phyloP scores from a whole-genome alignment of 2,888 invertebrate species.

The Phengaris alcon region DNA sequence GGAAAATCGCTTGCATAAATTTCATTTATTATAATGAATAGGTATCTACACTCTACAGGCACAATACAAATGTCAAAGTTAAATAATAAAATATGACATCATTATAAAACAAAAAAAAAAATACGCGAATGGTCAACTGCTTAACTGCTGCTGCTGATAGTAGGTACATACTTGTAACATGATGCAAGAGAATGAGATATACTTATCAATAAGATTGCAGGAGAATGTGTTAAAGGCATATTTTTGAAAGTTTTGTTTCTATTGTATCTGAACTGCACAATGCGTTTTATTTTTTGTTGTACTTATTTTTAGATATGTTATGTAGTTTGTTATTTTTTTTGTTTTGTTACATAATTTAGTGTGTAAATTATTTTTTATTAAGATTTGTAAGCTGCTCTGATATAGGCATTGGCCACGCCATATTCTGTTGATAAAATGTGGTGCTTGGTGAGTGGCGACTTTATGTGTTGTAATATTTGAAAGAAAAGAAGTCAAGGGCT shows the following conservation, averaged over 20 bases:
- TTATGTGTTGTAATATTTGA: neutral
- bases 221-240: neutral
- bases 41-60: too few relatives aligned
- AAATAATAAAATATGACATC: too few relatives aligned
- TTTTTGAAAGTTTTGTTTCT: neutral
- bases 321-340: slow-evolving; percentile 4
- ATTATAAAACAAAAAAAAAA: too few relatives aligned
- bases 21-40: too few relatives aligned
- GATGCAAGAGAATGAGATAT: neutral
- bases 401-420: neutral
- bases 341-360: slow-evolving; percentile 17
- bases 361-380: neutral
- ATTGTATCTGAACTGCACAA: neutral
- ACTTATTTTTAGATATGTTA: neutral
- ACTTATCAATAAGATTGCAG: neutral
- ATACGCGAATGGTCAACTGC: too few relatives aligned
- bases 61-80: too few relatives aligned
- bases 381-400: neutral
- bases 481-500: neutral
- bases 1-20: too few relatives aligned
- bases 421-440: neutral
- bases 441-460: neutral
- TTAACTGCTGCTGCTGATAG: too few relatives aligned
- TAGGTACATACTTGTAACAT: neutral
- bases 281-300: slow-evolving; percentile 4